Percentiles rank a stretch among this genome's conserved stretches.
Conservation (phyloP, 2,888 invertebrate species). For the Aphelenchoides bicaudatus region DNA sequence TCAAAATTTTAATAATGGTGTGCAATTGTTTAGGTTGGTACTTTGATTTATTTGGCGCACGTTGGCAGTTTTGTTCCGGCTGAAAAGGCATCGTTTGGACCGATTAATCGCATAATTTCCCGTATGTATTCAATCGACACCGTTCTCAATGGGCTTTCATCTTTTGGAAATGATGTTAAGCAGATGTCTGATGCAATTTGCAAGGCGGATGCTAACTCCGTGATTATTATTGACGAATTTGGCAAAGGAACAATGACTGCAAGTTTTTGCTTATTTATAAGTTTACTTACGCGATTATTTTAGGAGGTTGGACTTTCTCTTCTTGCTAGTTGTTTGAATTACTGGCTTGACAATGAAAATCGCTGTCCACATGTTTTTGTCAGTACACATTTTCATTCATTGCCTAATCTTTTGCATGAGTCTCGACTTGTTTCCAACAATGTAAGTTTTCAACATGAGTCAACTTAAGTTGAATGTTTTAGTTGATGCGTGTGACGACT, state of each 20-base stretch:
- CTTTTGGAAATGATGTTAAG: constrained; percentile 78
- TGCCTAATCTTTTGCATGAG: constrained; percentile 66
- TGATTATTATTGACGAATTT: constrained; percentile 83
- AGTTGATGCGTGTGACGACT: constrained; percentile 70
- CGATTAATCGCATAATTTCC: constrained; percentile 73
- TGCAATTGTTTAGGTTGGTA: constrained; percentile 65
- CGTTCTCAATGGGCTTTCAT: constrained; percentile 75
- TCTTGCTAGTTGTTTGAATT: constrained; percentile 70
- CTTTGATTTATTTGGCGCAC: constrained; percentile 80
- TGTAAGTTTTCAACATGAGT: constrained; percentile 13
- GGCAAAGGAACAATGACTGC: constrained; percentile 74
- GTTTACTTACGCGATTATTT: constrained; percentile 10
- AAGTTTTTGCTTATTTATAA: constrained; percentile 22
- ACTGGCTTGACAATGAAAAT: constrained; percentile 66
- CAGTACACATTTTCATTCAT: constrained; percentile 75
- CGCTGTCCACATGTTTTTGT: constrained; percentile 74
- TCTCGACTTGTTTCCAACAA: constrained; percentile 27
- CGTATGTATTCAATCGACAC: constrained; percentile 76
- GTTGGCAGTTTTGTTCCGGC: constrained; percentile 86
- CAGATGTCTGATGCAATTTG: constrained; percentile 74
- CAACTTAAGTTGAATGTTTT: constrained; percentile 26
- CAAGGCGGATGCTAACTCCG: constrained; percentile 69
- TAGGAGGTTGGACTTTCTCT: constrained; percentile 75
- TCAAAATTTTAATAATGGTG: background rate
- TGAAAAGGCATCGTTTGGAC: constrained; percentile 70